Percentiles rank a stretch among this genome's conserved stretches.
phyloP scores from a whole-genome alignment of 2,888 invertebrate genomes.

The Anthophora plumipes region DNA sequence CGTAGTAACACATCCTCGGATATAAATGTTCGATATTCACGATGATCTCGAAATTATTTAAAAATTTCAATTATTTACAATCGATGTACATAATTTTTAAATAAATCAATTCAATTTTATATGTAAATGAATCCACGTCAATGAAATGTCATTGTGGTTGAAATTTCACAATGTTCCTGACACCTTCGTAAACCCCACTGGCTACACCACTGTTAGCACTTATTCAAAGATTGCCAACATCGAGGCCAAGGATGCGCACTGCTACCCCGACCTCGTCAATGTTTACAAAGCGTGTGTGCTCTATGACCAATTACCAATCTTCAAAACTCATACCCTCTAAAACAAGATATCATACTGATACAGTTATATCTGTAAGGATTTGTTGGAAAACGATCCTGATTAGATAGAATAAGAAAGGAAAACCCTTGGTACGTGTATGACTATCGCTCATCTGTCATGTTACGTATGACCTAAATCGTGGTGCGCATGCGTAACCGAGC shows the following conservation, averaged over 20 bases:
- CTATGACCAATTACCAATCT: not conserved
- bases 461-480: conserved; percentile 64
- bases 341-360: not conserved
- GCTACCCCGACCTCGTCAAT: conserved; percentile 54
- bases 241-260: conserved; percentile 57
- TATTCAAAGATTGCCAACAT: conserved; percentile 59
- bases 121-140: not conserved
- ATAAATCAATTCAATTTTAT: not conserved
- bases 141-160: not conserved
- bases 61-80: not conserved
- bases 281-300: conserved; percentile 20
- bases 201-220: conserved; percentile 41
- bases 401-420: not conserved
- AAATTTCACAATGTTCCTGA: not conserved
- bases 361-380: not conserved
- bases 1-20: conserved; percentile 24
- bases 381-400: not conserved
- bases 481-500: conserved; percentile 54
- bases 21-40: not conserved
- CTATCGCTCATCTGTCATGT: conserved; percentile 28
- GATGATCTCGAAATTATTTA: not conserved
- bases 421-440: conserved; percentile 6
- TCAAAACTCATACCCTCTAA: not conserved
- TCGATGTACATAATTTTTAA: not conserved
- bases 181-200: conserved; percentile 28